A percentile compares a stretch with the other conserved stretches of the same genome.
Evolutionary conservation across 2,113 vertebrate genomes (phyloP).

Genomic region (Peromyscus californicus): DNA sequence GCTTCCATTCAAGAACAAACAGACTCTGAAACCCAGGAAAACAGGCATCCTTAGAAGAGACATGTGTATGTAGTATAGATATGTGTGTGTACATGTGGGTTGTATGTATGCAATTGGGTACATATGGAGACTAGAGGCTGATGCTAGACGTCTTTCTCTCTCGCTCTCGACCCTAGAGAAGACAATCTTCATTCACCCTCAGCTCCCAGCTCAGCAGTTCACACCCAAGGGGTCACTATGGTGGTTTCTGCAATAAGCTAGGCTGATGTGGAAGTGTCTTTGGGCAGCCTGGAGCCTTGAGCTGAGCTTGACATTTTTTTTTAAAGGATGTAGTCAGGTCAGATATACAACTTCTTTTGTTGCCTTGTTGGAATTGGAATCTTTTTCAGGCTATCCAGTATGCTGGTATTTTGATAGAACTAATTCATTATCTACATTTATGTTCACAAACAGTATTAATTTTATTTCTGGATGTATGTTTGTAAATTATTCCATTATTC

Average conservation of each 20-base stretch:
- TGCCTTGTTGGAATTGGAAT: not conserved
- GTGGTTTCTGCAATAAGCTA: conserved; percentile 22
- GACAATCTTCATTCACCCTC: not conserved
- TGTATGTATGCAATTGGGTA: not conserved
- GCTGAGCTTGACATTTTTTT: not conserved
- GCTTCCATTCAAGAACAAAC: conserved; percentile 38
- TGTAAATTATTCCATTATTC: conserved; percentile 61
- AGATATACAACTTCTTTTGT: conserved; percentile 15
- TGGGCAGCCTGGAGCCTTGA: not conserved
- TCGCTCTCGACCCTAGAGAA: not conserved
- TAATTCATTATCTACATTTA: conserved; percentile 59
- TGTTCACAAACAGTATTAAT: conserved; percentile 54
- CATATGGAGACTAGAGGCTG: not conserved
- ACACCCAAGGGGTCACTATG: not conserved
- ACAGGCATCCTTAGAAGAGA: not conserved
- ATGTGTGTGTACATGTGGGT: not conserved
- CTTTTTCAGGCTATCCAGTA: not conserved
- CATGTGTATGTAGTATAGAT: not conserved
- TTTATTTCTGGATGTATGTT: conserved; percentile 63
- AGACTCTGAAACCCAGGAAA: conserved; percentile 22
- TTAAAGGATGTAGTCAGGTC: conserved; percentile 11
- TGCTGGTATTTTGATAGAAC: conserved; percentile 8
- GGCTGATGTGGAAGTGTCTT: not conserved
- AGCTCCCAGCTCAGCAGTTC: not conserved
- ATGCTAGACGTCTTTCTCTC: not conserved